Evolutionary conservation across 2,113 vertebrate species (phyloP).

Genomic region (Pluvialis apricaria): DNA sequence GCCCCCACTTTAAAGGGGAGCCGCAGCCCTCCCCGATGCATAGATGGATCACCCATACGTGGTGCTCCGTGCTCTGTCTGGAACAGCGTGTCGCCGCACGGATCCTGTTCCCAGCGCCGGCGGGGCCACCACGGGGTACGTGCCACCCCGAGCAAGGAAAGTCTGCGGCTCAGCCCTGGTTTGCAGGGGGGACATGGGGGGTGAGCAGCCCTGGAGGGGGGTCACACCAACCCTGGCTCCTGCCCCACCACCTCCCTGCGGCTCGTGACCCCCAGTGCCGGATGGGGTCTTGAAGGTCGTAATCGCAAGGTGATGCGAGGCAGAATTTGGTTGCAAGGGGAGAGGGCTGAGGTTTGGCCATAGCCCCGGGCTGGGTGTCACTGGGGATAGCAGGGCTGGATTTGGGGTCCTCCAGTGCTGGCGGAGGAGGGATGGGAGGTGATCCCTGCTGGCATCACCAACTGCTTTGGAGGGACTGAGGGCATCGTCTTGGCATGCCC

Average conservation of each 20-base stretch:
- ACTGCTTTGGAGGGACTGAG: accelerated
- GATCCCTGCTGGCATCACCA: not conserved
- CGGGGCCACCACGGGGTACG: accelerated
- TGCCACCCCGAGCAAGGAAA: not conserved
- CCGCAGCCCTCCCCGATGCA: not conserved
- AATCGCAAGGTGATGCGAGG: not conserved
- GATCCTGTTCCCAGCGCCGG: not conserved
- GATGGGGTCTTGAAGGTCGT: not conserved
- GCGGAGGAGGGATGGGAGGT: not conserved
- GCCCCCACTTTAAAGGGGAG: not conserved
- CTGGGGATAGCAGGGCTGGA: not conserved
- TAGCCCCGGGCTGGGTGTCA: accelerated
- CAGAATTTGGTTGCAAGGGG: not conserved
- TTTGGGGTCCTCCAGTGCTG: not conserved
- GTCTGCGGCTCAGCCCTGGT: accelerated
- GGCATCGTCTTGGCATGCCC: accelerated
- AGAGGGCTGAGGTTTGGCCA: not conserved
- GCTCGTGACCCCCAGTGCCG: not conserved
- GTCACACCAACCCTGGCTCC: not conserved
- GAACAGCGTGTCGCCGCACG: not conserved
- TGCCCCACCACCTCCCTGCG: not conserved
- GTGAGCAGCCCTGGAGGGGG: too few species aligned
- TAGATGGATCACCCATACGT: not conserved
- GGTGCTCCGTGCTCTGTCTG: not conserved
- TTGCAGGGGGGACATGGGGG: accelerated